Base-by-base conservation (phyloP, 2,113 vertebrate genomes). In the Mustela lutreola region DNA sequence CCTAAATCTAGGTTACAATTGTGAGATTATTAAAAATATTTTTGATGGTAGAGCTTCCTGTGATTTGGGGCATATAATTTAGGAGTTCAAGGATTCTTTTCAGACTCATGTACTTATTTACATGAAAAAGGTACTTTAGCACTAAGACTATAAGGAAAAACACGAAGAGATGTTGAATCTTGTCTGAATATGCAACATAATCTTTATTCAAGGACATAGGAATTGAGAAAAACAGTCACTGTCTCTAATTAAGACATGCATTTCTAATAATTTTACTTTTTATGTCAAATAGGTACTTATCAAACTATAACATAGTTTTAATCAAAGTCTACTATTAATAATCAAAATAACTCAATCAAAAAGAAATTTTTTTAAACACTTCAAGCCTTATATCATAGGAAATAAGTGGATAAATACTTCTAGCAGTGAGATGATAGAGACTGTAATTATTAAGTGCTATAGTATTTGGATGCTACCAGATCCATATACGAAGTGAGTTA, bases 371-470 rank as follows among this genome's bases (percentile, higher is more conserved):
- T 67, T 70, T 36, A 80, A 75, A 75, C 7, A n/a, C 60, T 71
- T 62, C 26, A 1, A 95, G 33, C 26, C 14, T 71, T 50, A 10
- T 86, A 86, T 48, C 26, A 71, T 8, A 45, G 28, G 45, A 83
- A 89, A 82, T 81, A 88, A 94, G 71, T 65, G n/a, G 62, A 67
- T 18, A 63, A 83, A n/a, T 79, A 87, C 79, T 48, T 81, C 28
- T 75, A 26, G 36, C 45, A 63, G 82, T 48, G 60, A 91, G 75
- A 83, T 75, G 26, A 63, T 2, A 76, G 19, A 76, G 24, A 70
- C 22, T 8, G 2, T n/a, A 48, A 78, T 36, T 70, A 86, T 39
- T 33, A 95, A 63, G 12, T 24, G 21, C 7, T 87, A 75, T 36
- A 24, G 15, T 63, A 71, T 71, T 56, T 85, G n/a, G 16, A 86